Evolutionary conservation across 2,888 invertebrate genomes (phyloP), one percentile per base, ranked within the genome.

Genomic region (Drosophila borborema): DNA sequence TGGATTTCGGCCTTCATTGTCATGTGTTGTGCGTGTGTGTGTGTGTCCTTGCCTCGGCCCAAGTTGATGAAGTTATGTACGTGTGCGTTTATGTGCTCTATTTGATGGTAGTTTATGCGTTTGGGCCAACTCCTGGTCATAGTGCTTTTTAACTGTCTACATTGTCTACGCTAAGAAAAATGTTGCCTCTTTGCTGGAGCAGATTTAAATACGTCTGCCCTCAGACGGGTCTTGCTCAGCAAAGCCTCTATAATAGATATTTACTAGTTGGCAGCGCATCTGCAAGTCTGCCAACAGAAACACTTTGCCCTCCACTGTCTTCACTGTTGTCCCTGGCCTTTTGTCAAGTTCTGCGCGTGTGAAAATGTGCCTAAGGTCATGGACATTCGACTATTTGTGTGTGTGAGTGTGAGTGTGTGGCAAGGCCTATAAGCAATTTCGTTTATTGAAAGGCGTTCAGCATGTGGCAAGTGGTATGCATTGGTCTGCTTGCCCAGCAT

Each of bases 281-380:
- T 36, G 9, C 10, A 18, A 65, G 51, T 65, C 46, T n/a, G n/a
- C 14, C 10, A 20, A 20, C 28, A n/a, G 9, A 2, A n/a, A 38
- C 45, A 46, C 36, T 31, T n/a, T 41, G 7, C 2, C 36, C 40
- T 54, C 54, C 7, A 40, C 10, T 23, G 20, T 48, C 34, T 23
- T 7, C 56, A 28, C 28, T 5, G 18, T 28, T 68, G 43, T 46
- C 60, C 61, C 59, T 66, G 55, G 55, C 41, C 55, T 55, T 55
- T 65, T 85, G 69, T 68, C 64, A 59, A 62, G 41, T 60, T 62
- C 46, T 5, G 49, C 74, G 75, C 82, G 84, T 86, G 87, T 80
- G 77, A 84, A 86, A 84, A 65, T 84, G 65, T 59, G 84, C 81
- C 87, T 86, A 72, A 74, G 87, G 84, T 86, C 75, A 83, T 20